phyloP scores from a whole-genome alignment of 1,140 invertebrate species.

The Eumaeus atala region DNA sequence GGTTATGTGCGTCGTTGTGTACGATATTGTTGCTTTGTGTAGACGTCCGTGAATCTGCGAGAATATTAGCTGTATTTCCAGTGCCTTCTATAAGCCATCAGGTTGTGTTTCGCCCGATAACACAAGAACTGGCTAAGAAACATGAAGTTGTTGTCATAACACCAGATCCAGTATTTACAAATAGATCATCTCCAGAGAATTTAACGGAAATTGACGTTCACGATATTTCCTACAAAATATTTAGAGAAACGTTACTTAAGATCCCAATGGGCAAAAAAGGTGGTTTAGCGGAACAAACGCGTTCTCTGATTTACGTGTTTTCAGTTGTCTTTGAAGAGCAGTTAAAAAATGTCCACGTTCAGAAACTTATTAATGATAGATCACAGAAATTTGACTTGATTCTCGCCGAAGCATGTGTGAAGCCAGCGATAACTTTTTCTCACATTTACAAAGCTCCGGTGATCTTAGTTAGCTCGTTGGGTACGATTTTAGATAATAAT shows the following conservation, averaged over 20 bases:
- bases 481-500: slow-evolving; percentile 19
- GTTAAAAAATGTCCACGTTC: slow-evolving; percentile 23
- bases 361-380: slow-evolving; percentile 26
- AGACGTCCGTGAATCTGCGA: neutral
- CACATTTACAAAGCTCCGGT: slow-evolving; percentile 32
- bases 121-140: neutral
- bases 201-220: slow-evolving; percentile 9
- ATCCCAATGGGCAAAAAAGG: slow-evolving; percentile 5
- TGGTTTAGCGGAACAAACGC: slow-evolving; percentile 1
- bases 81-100: slow-evolving; percentile 13
- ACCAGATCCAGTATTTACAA: slow-evolving; percentile 8
- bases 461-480: slow-evolving; percentile 35
- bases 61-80: slow-evolving; percentile 8
- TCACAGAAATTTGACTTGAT: slow-evolving; percentile 32
- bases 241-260: slow-evolving; percentile 1
- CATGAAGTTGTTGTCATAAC: slow-evolving; percentile 11
- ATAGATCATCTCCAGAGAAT: neutral
- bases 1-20: neutral
- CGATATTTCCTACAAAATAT: slow-evolving; percentile 1
- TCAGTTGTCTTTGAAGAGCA: slow-evolving; percentile 21
- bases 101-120: slow-evolving; percentile 5
- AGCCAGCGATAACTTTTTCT: slow-evolving; percentile 20
- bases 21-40: neutral
- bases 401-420: slow-evolving; percentile 28
- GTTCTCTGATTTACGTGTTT: slow-evolving; percentile 3